Conservation (phyloP, 2,888 invertebrate genomes). For the Pteria penguin region DNA sequence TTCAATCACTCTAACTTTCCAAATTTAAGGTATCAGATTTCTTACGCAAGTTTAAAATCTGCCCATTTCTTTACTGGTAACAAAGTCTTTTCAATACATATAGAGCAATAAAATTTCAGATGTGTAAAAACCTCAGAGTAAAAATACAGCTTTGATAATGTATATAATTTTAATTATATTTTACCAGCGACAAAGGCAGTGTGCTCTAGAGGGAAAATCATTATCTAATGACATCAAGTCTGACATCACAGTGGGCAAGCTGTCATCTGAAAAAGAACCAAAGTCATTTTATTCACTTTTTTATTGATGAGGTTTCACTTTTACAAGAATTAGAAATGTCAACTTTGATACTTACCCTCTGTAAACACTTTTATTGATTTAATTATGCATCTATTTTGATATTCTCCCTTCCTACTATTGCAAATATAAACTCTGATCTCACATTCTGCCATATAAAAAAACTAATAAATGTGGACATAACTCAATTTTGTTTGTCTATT, state of each 20-base stretch:
- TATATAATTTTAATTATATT: not conserved
- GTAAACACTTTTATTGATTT: too few relatives aligned
- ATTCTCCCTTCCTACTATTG: too few relatives aligned
- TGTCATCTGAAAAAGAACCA: not conserved
- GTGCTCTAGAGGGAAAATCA: constrained; percentile 84
- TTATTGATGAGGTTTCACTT: not conserved
- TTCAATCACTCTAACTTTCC: too few relatives aligned
- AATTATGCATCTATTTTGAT: not conserved
- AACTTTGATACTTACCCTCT: not conserved
- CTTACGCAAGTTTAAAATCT: too few relatives aligned
- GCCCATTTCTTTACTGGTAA: too few relatives aligned
- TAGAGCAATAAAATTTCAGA: too few relatives aligned
- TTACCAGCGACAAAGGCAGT: constrained; percentile 80
- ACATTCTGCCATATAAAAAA: not conserved
- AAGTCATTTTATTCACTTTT: not conserved
- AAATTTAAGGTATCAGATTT: too few relatives aligned
- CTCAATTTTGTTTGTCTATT: not conserved
- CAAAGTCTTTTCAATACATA: too few relatives aligned
- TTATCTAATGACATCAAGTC: constrained; percentile 81
- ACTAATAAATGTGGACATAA: not conserved
- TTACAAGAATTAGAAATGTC: too few relatives aligned
- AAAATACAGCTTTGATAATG: not conserved
- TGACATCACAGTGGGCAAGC: constrained; percentile 68
- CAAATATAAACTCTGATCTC: too few relatives aligned
- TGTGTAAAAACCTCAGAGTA: too few relatives aligned